Percentiles rank a stretch among this genome's conserved stretches.
Evolutionary conservation across 2,797 vertebrate genomes (phyloP).

Genomic region (Brotogeris chrysoptera): DNA sequence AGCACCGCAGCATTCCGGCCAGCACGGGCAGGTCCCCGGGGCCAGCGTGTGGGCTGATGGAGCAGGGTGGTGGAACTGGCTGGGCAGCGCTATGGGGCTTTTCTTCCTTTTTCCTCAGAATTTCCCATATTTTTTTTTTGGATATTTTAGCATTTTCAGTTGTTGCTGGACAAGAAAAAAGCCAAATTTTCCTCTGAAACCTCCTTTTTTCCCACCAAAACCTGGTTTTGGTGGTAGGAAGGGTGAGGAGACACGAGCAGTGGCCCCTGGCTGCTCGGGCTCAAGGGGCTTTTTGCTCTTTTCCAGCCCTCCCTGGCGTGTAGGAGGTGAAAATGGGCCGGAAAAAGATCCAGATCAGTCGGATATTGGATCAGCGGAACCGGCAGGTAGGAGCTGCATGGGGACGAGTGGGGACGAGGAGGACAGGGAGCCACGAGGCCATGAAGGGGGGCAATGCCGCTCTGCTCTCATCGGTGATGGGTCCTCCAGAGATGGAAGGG

Average conservation of each 20-base stretch:
- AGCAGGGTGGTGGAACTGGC: fast-evolving
- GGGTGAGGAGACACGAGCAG: fast-evolving
- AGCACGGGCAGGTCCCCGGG: neutral
- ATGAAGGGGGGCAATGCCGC: fast-evolving
- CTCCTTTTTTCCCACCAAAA: neutral
- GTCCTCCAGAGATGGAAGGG: fast-evolving
- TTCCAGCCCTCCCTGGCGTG: neutral
- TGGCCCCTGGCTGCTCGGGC: fast-evolving
- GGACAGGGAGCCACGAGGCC: fast-evolving
- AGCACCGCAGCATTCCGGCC: fast-evolving
- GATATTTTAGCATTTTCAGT: neutral
- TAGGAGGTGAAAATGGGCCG: conserved; percentile 83
- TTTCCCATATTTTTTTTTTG: neutral
- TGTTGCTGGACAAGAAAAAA: neutral
- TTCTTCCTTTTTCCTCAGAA: neutral
- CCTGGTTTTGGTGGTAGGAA: neutral
- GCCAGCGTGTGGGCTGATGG: fast-evolving
- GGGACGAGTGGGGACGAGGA: fast-evolving
- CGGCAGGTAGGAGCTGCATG: conserved; percentile 79
- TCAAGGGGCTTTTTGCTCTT: neutral
- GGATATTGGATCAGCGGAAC: conserved; percentile 92
- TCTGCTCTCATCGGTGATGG: fast-evolving
- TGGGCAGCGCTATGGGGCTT: neutral
- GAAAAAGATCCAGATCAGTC: conserved; percentile 97
- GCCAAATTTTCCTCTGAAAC: neutral